Conservation (phyloP, 2,888 invertebrate genomes). For the Augiades crinisus region DNA sequence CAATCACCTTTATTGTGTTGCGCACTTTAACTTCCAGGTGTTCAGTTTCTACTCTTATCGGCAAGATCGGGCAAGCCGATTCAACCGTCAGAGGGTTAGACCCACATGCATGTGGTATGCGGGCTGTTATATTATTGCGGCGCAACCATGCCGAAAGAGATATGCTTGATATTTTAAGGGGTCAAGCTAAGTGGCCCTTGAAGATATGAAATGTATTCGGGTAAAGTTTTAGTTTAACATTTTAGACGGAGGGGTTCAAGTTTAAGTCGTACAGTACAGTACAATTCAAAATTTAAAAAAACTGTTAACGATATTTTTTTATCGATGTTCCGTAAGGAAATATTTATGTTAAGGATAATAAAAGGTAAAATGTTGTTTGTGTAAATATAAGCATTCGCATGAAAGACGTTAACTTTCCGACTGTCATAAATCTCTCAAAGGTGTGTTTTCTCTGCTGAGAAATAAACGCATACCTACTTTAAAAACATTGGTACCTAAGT, state of each 20-base stretch:
- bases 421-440: constrained; percentile 7
- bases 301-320: too few relatives aligned
- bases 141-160: constrained; percentile 18
- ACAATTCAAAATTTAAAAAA: too few relatives aligned
- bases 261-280: too few relatives aligned
- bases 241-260: too few relatives aligned
- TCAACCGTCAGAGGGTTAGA: constrained; percentile 14
- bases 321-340: too few relatives aligned
- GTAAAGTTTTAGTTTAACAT: too few relatives aligned
- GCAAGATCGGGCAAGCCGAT: constrained; percentile 8
- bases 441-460: constrained; percentile 1
- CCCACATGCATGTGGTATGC: constrained; percentile 20
- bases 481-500: not conserved
- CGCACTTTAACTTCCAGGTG: constrained; percentile 20
- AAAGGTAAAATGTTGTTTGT: too few relatives aligned
- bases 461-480: not conserved
- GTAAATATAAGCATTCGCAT: too few relatives aligned
- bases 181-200: not conserved
- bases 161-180: constrained; percentile 3
- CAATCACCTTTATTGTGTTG: constrained; percentile 8
- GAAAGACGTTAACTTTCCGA: too few relatives aligned
- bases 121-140: constrained; percentile 20
- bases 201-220: too few relatives aligned
- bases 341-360: not conserved
- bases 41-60: constrained; percentile 19